phyloP scores from a whole-genome alignment of 2,888 invertebrate species.

The Habroteleia sp. region DNA sequence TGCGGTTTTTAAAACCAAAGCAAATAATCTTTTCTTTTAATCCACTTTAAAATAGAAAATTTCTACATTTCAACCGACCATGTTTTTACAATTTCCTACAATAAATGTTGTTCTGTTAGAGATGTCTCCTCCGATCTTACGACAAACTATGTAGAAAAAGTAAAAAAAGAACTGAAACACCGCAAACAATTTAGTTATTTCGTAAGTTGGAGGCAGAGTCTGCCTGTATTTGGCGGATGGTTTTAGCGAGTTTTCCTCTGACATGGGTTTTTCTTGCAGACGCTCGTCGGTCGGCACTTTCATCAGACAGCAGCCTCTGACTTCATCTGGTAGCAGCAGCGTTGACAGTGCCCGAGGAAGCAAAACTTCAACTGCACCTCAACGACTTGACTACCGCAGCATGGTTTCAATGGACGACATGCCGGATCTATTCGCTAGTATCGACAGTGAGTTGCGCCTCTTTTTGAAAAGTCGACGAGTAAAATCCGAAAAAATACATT shows the following conservation, averaged over 20 bases:
- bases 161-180: too few relatives aligned
- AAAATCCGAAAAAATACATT: too few relatives aligned
- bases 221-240: conserved; percentile 16
- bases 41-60: too few relatives aligned
- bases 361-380: conserved; percentile 84
- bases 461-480: too few relatives aligned
- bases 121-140: conserved; percentile 65
- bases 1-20: too few relatives aligned
- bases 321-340: conserved; percentile 82
- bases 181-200: too few relatives aligned
- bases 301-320: conserved; percentile 86
- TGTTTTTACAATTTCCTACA: conserved; percentile 27
- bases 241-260: conserved; percentile 9
- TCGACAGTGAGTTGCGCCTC: conserved; percentile 97
- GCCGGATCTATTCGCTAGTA: conserved; percentile 96
- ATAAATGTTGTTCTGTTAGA: conserved; percentile 64
- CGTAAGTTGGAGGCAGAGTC: conserved; percentile 40
- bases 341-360: conserved; percentile 85
- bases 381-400: conserved; percentile 93
- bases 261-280: conserved; percentile 81
- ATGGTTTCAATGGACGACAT: conserved; percentile 97
- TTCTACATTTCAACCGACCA: conserved; percentile 8
- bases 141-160: too few relatives aligned
- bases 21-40: too few relatives aligned
- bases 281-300: conserved; percentile 93